Evolutionary conservation across 2,888 invertebrate genomes (phyloP), one percentile per base, ranked within the genome.

Genomic region (Lomographa bimaculata): DNA sequence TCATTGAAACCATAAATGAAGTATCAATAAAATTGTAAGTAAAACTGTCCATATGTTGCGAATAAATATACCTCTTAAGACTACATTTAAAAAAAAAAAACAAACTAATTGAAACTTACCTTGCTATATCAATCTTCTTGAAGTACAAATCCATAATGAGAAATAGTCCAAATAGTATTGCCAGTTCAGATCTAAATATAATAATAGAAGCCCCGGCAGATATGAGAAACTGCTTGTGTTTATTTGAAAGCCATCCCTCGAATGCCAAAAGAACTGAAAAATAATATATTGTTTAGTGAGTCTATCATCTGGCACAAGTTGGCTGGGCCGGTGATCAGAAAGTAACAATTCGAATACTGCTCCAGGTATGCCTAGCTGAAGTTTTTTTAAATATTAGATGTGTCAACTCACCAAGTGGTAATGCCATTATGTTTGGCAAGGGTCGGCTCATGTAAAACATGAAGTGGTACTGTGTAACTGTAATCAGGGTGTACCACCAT

Each of bases 391-490:
- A 41, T 21, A 29, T 7, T 4, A 14, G 14, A 2, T 14, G 14
- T 14, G 2, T 11, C 3, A 26, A 43, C 58, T 56, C 91, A 98
- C 98, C 98, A 70, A 98, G 82, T 33, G 96, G 95, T 64, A 99
- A 80, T 19, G 96, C 98, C 92, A 99, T 95, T 16, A 95, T 96
- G 80, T 99, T 99, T 36, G 99, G 99, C 61, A 99, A 90, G 5
- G 98, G 94, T 44, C 99, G 92, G 63, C 97, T 96, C 82, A 97
- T 92, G 75, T 99, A 99, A 80, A 97, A 99, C 92, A 98, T 94
- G 71, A 99, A 97, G 84, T 99, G 99, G 79, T 98, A 99, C 79
- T 99, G 99, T 0, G 97, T 94, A 8, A 95, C 92, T 1, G 96
- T 97, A 39, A 99, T 92, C 2, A 94, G 79, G 9, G 95, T 91